A percentile compares a stretch with the other conserved stretches of the same genome.
Evolutionary conservation across 2,888 invertebrate genomes (phyloP).

Genomic region (Eristalis tenax): DNA sequence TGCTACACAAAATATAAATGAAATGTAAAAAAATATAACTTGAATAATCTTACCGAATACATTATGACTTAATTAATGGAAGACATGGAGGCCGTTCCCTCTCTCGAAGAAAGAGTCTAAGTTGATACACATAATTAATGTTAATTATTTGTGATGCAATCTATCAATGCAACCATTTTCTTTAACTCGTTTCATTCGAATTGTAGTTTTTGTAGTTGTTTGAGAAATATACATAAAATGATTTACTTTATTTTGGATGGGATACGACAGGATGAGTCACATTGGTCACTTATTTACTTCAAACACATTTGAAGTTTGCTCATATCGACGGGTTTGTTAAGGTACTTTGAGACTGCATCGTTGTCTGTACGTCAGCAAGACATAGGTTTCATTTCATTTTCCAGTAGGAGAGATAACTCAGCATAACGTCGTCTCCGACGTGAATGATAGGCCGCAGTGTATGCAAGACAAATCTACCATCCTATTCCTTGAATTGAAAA

Average conservation of each 20-base stretch:
- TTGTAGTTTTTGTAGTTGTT: background rate
- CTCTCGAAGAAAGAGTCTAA: background rate
- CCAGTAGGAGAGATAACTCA: no score
- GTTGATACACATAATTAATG: background rate
- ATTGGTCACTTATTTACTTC: no score
- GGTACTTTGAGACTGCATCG: background rate
- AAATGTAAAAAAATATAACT: constrained; percentile 43
- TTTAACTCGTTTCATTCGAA: background rate
- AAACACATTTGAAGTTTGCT: no score
- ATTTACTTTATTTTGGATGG: background rate
- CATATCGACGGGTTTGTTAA: no score
- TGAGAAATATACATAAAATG: background rate
- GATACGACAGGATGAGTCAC: no score
- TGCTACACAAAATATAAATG: constrained; percentile 43
- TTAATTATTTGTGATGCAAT: background rate
- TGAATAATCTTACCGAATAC: constrained; percentile 41
- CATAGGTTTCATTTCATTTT: no score
- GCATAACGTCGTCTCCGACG: no score
- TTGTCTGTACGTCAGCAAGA: no score
- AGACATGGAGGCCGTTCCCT: background rate
- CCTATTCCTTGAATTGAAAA: background rate
- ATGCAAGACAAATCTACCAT: background rate
- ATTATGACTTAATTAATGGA: constrained; percentile 48
- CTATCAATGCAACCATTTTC: background rate
- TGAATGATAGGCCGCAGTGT: no score